Evolutionary conservation across 2,888 invertebrate species (phyloP).

Genomic region (Cloeon dipterum): DNA sequence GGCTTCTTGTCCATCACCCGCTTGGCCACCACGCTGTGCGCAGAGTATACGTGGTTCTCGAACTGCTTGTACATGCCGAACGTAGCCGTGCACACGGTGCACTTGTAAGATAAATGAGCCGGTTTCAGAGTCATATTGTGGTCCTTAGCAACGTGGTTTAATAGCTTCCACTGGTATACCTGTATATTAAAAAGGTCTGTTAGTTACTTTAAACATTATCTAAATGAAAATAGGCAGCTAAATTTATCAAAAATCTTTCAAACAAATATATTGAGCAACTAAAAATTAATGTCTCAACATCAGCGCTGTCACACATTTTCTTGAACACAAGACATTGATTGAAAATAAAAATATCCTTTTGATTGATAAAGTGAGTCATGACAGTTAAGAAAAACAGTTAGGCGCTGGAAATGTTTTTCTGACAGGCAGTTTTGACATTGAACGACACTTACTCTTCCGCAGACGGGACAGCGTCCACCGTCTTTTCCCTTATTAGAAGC

Average conservation of each 20-base stretch:
- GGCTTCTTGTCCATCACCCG: conserved; percentile 56
- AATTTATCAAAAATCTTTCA: background rate
- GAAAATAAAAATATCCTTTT: too few relatives aligned
- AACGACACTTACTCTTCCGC: conserved; percentile 52
- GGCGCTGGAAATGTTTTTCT: too few relatives aligned
- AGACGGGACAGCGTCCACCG: conserved; percentile 82
- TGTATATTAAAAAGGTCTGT: conserved; percentile 18
- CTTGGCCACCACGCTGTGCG: conserved; percentile 75
- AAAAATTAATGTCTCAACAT: background rate
- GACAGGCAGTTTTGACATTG: too few relatives aligned
- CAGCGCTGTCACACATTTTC: background rate
- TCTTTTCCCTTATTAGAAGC: conserved; percentile 89
- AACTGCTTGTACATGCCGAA: conserved; percentile 91
- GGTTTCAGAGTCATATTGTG: conserved; percentile 82
- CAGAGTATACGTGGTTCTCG: conserved; percentile 82
- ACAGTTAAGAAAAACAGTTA: too few relatives aligned
- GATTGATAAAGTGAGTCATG: too few relatives aligned
- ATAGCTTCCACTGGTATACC: conserved; percentile 83
- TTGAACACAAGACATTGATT: too few relatives aligned
- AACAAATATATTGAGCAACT: background rate
- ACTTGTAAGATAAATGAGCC: conserved; percentile 82
- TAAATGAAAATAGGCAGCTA: too few relatives aligned
- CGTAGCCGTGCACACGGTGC: conserved; percentile 84
- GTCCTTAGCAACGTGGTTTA: conserved; percentile 79
- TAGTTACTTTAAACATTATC: too few relatives aligned